phyloP scores from a whole-genome alignment of 2,797 vertebrate species.

The Anniella stebbinsi region DNA sequence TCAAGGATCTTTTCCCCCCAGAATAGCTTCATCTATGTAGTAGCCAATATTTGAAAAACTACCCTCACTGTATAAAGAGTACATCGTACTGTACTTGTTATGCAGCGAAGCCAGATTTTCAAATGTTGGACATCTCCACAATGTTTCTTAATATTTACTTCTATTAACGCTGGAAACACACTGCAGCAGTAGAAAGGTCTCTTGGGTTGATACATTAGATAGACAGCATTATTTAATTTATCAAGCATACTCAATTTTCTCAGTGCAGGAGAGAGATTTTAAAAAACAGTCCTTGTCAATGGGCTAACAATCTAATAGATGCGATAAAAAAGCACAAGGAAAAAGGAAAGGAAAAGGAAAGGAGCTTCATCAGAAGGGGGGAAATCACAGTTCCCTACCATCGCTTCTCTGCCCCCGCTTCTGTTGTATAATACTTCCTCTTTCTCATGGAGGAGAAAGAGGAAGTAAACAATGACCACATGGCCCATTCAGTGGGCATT shows the following conservation, averaged over 20 bases:
- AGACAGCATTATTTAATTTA: neutral
- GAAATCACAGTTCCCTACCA: too few species aligned
- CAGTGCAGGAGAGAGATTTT: neutral
- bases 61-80: neutral
- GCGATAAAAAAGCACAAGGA: too few species aligned
- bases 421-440: too few species aligned
- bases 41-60: neutral
- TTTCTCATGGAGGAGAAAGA: too few species aligned
- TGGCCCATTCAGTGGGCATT: too few species aligned
- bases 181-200: neutral
- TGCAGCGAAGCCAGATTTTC: too few species aligned
- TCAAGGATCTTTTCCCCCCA: too few species aligned
- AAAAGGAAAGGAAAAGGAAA: too few species aligned
- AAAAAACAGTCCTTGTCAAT: neutral
- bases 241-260: neutral
- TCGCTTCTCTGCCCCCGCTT: too few species aligned
- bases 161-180: neutral
- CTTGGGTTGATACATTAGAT: neutral
- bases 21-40: neutral
- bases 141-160: neutral
- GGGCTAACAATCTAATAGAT: neutral
- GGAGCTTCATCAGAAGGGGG: too few species aligned
- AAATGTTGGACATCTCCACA: neutral
- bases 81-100: too few species aligned
- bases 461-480: too few species aligned